Conservation (phyloP, 2,113 vertebrate genomes). For the Tonatia bakeri region DNA sequence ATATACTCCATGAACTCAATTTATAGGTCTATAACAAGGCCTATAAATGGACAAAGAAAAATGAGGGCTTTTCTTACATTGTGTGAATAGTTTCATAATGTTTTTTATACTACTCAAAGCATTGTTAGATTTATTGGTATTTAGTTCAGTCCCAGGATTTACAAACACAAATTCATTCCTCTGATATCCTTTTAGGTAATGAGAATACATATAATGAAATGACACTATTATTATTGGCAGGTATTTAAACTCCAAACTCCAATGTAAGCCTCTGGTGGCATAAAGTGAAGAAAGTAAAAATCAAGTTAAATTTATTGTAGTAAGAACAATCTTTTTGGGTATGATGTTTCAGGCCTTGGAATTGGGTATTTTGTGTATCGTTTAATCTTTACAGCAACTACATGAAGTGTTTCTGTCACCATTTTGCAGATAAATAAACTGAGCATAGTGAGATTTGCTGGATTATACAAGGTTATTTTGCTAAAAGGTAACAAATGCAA, state of each 20-base stretch:
- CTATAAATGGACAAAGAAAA: background rate
- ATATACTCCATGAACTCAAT: background rate
- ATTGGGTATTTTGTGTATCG: background rate
- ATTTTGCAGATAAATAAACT: background rate
- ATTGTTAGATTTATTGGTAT: background rate
- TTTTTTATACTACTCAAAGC: background rate
- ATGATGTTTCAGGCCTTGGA: background rate
- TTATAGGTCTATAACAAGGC: background rate
- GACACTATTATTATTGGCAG: background rate
- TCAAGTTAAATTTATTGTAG: background rate
- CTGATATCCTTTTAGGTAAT: background rate
- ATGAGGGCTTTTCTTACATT: background rate
- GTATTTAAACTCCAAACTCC: background rate
- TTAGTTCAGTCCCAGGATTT: background rate
- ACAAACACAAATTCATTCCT: background rate
- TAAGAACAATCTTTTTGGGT: background rate
- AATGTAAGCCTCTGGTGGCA: background rate
- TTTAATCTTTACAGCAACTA: background rate
- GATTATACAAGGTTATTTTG: background rate
- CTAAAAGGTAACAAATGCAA: background rate
- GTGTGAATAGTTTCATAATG: background rate
- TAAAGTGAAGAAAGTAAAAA: background rate
- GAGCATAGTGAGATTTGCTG: background rate
- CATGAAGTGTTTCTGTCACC: background rate
- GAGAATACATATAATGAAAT: background rate